phyloP scores from a whole-genome alignment of 1,140 invertebrate genomes.

The Neoseiulus cucumeris region DNA sequence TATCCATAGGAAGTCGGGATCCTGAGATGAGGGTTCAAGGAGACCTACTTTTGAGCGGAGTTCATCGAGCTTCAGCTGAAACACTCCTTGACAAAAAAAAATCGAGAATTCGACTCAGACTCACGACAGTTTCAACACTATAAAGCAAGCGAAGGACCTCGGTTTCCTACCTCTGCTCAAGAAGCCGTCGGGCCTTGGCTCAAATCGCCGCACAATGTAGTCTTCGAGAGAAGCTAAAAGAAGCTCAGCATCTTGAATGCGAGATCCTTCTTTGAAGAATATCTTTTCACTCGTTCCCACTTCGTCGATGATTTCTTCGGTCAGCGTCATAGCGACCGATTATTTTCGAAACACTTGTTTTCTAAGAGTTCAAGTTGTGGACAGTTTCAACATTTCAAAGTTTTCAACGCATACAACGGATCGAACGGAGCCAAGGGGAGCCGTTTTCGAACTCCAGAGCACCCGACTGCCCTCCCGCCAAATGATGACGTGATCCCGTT shows the following conservation, averaged over 20 bases:
- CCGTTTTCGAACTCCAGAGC: too few species aligned
- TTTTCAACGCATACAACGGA: too few species aligned
- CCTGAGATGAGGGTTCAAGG: not conserved
- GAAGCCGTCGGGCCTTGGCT: not conserved
- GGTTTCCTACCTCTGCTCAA: not conserved
- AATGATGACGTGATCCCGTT: too few species aligned
- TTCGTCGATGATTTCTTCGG: not conserved
- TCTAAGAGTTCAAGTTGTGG: too few species aligned
- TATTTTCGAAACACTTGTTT: too few species aligned
- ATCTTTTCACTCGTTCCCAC: not conserved
- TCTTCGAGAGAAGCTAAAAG: not conserved
- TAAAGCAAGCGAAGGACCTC: not conserved
- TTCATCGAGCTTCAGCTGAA: conserved; percentile 7
- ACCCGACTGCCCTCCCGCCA: too few species aligned
- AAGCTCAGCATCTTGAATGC: not conserved
- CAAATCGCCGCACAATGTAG: not conserved
- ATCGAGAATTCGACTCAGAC: not conserved
- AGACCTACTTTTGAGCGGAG: not conserved
- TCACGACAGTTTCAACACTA: not conserved
- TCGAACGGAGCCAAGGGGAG: too few species aligned
- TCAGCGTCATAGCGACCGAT: too few species aligned
- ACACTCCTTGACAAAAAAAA: not conserved
- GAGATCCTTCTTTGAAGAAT: not conserved
- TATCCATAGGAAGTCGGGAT: not conserved
- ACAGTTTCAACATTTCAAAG: too few species aligned